Conservation (phyloP, 2,797 vertebrate species). For the Sebastes paucispinis region DNA sequence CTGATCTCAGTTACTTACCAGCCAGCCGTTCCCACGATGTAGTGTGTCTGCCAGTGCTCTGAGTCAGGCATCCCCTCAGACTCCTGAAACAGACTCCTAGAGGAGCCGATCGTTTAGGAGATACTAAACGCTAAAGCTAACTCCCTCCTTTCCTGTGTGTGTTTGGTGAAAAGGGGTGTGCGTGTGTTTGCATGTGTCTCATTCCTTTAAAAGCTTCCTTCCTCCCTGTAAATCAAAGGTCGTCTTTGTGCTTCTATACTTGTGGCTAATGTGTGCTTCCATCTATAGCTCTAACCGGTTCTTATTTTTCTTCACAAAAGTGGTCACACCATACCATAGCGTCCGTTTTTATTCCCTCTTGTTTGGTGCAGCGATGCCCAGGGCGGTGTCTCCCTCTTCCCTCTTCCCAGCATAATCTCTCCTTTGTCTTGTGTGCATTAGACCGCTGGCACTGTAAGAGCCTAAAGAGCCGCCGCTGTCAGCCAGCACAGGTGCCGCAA, state of each 20-base stretch:
- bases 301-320: constrained; percentile 40
- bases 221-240: constrained; percentile 57
- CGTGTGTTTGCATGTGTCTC: constrained; percentile 27
- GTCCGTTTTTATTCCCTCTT: constrained; percentile 23
- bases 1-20: constrained; percentile 53
- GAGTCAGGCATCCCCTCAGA: constrained; percentile 53
- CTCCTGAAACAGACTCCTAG: constrained; percentile 19
- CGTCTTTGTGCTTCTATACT: constrained; percentile 52
- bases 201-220: constrained; percentile 57
- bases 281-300: constrained; percentile 32
- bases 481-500: constrained; percentile 33
- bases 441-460: constrained; percentile 19
- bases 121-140: constrained; percentile 30
- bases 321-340: constrained; percentile 24
- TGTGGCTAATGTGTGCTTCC: constrained; percentile 27
- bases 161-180: not conserved
- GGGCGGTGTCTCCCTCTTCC: constrained; percentile 13
- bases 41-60: constrained; percentile 48
- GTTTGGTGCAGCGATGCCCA: constrained; percentile 21
- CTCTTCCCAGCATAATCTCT: constrained; percentile 37
- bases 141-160: constrained; percentile 33
- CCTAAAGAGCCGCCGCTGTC: constrained; percentile 15
- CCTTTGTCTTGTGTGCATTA: constrained; percentile 64
- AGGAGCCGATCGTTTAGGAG: constrained; percentile 40
- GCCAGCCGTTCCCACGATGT: constrained; percentile 50